Percentiles rank a stretch among this genome's conserved stretches.
Evolutionary conservation across 2,888 invertebrate genomes (phyloP).

Genomic region (Molorchus minor): DNA sequence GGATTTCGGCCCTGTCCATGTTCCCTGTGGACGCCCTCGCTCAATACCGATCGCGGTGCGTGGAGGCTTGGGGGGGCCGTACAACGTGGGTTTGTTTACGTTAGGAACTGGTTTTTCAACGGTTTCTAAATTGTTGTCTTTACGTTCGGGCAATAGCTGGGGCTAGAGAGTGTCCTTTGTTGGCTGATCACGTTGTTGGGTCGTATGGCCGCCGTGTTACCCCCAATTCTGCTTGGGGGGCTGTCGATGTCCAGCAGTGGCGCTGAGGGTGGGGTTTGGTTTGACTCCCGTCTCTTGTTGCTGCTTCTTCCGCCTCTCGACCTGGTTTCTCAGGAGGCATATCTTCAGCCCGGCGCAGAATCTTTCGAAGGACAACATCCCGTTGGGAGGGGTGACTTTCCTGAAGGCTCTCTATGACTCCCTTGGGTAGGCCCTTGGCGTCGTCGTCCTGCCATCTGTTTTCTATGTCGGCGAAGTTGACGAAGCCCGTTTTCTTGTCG

Average conservation of each 20-base stretch:
- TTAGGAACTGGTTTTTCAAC: constrained; percentile 58
- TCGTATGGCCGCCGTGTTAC: constrained; percentile 68
- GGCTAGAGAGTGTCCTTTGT: constrained; percentile 83
- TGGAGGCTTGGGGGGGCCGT: constrained; percentile 73
- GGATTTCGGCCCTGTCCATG: constrained; percentile 74
- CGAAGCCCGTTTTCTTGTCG: constrained; percentile 86
- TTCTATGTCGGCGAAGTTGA: constrained; percentile 86
- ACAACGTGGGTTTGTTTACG: constrained; percentile 61
- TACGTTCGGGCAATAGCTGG: constrained; percentile 70
- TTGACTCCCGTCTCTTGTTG: constrained; percentile 36
- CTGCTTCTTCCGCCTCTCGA: constrained; percentile 59
- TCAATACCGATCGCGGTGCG: constrained; percentile 63
- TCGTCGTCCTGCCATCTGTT: constrained; percentile 93
- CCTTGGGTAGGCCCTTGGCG: constrained; percentile 82
- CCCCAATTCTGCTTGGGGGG: constrained; percentile 65
- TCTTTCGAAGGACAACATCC: constrained; percentile 85
- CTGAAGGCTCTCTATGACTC: constrained; percentile 89
- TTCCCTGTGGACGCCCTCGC: constrained; percentile 52
- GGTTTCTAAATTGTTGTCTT: constrained; percentile 59
- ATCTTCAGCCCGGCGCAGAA: constrained; percentile 94
- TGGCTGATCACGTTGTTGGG: constrained; percentile 74
- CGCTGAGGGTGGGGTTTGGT: constrained; percentile 76
- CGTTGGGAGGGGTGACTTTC: constrained; percentile 90
- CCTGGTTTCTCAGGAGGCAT: constrained; percentile 82
- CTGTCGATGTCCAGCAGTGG: constrained; percentile 76